A percentile compares a stretch with the other conserved stretches of the same genome.
phyloP scores from a whole-genome alignment of 2,797 vertebrate genomes.

The Astyanax mexicanus region DNA sequence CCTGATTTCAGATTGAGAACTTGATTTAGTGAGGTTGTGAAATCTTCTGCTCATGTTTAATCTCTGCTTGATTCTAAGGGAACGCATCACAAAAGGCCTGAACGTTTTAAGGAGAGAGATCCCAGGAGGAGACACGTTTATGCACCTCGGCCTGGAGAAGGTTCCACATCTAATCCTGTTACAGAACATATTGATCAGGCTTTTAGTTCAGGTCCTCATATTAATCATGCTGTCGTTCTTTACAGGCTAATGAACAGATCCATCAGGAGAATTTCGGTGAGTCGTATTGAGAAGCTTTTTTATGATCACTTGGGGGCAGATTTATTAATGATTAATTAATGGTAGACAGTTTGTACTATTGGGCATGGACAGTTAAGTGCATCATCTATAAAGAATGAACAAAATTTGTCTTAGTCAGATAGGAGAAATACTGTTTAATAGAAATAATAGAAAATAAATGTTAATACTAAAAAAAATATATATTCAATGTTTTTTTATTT shows the following conservation, averaged over 20 bases:
- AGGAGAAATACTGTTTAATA: too few relatives aligned
- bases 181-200: background rate
- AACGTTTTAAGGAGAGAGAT: conserved; percentile 77
- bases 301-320: too few relatives aligned
- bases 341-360: too few relatives aligned
- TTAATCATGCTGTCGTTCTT: conserved; percentile 43
- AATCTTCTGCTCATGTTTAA: background rate
- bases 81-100: conserved; percentile 82
- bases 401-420: too few relatives aligned
- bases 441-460: too few relatives aligned
- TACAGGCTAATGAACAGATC: conserved; percentile 92
- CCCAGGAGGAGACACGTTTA: conserved; percentile 86
- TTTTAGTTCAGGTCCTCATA: conserved; percentile 20
- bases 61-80: conserved; percentile 69
- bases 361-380: too few relatives aligned
- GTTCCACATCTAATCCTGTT: conserved; percentile 53
- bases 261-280: conserved; percentile 79
- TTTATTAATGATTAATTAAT: too few relatives aligned
- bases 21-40: too few relatives aligned
- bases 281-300: conserved; percentile 28
- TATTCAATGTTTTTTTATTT: too few relatives aligned
- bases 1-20: too few relatives aligned
- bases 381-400: too few relatives aligned
- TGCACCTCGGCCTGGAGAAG: conserved; percentile 87
- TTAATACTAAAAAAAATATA: too few relatives aligned